Evolutionary conservation across 2,797 vertebrate genomes (phyloP), one percentile per base, ranked within the genome.

Genomic region (Anolis apletophallus): DNA sequence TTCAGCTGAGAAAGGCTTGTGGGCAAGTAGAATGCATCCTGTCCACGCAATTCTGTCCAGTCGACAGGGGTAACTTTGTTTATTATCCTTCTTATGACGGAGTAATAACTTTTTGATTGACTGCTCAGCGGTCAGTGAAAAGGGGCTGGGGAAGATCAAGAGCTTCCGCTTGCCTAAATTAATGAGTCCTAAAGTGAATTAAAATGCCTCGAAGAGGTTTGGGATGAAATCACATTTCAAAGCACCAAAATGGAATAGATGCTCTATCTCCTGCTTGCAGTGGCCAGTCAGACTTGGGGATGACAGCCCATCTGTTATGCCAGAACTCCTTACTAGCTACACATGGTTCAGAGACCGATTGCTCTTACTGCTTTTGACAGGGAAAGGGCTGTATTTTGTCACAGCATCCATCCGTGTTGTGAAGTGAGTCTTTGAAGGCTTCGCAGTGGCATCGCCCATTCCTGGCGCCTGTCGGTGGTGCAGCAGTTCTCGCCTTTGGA

Each of bases 231-330:
- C 91, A 85, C 86, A 88, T 93, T 93, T 92, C 88, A 85, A 91
- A 93, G 88, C 92, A 93, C 71, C 87, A 87, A 82, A 93, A 79
- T 57, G 16, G 13, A 91, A 83, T 87, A 91, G 93, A 79, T 88
- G 89, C 94, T 88, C 88, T 87, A 85, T 1, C 14, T 85, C 87
- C 92, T 83, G 88, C 82, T 90, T 80, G 32, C 55, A 16, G 69
- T 90, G 90, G 83, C 89, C 83, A 90, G 85, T 89, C 89, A 88
- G 87, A 91, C 85, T 93, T 76, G 82, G 11, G 85, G 3, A 84
- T 93, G 93, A 94, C 84, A 87, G 91, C 85, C 92, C 90, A 93
- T 94, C 93, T 93, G 93, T 95, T 93, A 80, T 89, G 93, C 94
- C 94, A 93, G 19, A 92, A 92, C 87, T 90, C 83, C 50, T 95